Evolutionary conservation across 2,888 invertebrate species (phyloP).

Genomic region (Agrochola lota): DNA sequence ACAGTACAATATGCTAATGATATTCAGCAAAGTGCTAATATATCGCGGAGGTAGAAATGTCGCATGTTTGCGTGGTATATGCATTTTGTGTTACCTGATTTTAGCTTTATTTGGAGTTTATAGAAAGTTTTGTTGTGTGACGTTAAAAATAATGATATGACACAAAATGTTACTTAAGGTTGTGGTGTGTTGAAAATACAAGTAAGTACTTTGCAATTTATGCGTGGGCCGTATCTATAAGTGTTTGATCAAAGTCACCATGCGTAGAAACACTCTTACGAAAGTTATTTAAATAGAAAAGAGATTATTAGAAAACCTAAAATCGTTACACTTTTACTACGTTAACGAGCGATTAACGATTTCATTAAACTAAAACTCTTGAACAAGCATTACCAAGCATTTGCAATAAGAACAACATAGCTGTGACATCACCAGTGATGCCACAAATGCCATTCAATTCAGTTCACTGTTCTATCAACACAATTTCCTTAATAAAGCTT

Average conservation of each 20-base stretch:
- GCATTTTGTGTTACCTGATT: slow-evolving; percentile 14
- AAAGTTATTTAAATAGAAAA: not conserved
- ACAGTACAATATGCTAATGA: slow-evolving; percentile 43
- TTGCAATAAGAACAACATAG: not conserved
- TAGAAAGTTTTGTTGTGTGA: not conserved
- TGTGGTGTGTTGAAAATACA: not conserved
- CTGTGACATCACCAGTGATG: slow-evolving; percentile 40
- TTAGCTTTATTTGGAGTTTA: slow-evolving; percentile 29
- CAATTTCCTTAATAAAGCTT: slow-evolving; percentile 58
- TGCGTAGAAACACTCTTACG: not conserved
- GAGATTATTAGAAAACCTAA: too few relatives aligned
- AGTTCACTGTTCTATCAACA: slow-evolving; percentile 56
- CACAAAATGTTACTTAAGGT: not conserved
- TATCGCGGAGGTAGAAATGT: slow-evolving; percentile 22
- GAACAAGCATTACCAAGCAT: not conserved
- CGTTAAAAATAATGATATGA: not conserved
- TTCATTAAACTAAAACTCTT: not conserved
- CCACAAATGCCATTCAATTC: slow-evolving; percentile 46
- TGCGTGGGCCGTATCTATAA: not conserved
- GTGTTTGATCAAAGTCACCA: not conserved
- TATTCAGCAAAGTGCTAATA: slow-evolving; percentile 23
- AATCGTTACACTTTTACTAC: not conserved
- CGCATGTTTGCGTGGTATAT: slow-evolving; percentile 22
- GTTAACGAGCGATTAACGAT: not conserved
- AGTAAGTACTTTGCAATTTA: not conserved